Conservation (phyloP, 1,140 invertebrate species). For the Laupala kohalensis region DNA sequence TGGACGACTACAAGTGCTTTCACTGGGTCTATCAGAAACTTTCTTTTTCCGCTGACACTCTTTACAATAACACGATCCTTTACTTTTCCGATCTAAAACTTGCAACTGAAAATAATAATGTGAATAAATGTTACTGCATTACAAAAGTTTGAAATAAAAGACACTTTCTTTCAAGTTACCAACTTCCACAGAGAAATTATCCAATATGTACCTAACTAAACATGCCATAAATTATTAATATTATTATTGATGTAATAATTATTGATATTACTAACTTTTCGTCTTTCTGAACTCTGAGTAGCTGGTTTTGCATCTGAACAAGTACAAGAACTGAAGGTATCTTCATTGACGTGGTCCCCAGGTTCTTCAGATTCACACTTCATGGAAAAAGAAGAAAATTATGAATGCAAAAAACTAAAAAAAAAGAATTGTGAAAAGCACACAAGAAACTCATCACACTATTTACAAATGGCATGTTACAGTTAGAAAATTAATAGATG, state of each 20-base stretch:
- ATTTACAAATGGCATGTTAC: too few relatives aligned
- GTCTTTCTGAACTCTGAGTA: constrained; percentile 25
- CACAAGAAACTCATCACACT: too few relatives aligned
- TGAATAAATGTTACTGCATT: too few relatives aligned
- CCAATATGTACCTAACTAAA: too few relatives aligned
- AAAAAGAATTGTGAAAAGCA: too few relatives aligned
- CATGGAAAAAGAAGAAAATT: constrained; percentile 2
- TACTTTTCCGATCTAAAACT: constrained; percentile 31
- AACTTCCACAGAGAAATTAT: too few relatives aligned
- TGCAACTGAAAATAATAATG: constrained; percentile 23
- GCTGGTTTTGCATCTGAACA: constrained; percentile 24
- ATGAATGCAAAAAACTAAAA: neutral
- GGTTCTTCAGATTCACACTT: constrained; percentile 19
- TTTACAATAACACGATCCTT: constrained; percentile 28
- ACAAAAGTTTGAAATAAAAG: too few relatives aligned
- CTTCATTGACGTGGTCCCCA: constrained; percentile 12
- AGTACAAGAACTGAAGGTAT: constrained; percentile 13
- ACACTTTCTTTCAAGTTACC: too few relatives aligned
- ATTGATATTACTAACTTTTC: constrained; percentile 29
- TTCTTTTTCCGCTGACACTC: constrained; percentile 25
- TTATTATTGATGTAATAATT: too few relatives aligned
- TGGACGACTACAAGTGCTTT: neutral
- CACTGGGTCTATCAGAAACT: neutral
- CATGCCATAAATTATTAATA: too few relatives aligned
- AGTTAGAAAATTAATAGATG: too few relatives aligned